phyloP scores from a whole-genome alignment of 2,888 invertebrate species.

The Aphidoletes aphidimyza region DNA sequence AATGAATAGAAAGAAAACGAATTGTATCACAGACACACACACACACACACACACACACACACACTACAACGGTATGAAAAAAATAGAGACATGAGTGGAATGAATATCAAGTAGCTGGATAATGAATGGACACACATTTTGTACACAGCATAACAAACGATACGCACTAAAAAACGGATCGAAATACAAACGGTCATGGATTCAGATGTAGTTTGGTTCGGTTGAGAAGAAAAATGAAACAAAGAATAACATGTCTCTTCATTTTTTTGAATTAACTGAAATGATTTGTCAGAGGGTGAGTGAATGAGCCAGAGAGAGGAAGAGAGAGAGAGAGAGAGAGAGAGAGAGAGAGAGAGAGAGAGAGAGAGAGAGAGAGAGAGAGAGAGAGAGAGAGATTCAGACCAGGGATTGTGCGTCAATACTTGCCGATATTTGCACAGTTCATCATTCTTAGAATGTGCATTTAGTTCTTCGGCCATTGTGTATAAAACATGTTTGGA shows the following conservation, averaged over 20 bases:
- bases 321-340: not conserved
- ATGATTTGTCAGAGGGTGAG: constrained; percentile 5
- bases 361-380: not conserved
- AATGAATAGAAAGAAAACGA: not conserved
- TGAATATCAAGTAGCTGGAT: constrained; percentile 31
- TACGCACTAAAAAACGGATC: not conserved
- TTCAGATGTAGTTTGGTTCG: not conserved
- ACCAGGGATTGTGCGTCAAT: not conserved
- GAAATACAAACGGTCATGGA: not conserved
- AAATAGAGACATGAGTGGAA: not conserved
- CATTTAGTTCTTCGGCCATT: not conserved
- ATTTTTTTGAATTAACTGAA: not conserved
- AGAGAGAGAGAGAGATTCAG: not conserved
- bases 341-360: not conserved
- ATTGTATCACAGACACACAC: not conserved
- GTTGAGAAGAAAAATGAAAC: not conserved
- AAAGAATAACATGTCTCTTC: not conserved
- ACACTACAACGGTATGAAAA: too few species aligned
- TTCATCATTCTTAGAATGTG: constrained; percentile 17
- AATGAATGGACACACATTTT: constrained; percentile 26
- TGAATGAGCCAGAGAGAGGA: too few species aligned
- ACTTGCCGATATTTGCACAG: not conserved
- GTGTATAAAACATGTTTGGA: not conserved
- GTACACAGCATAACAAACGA: not conserved
- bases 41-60: not conserved